Evolutionary conservation across 2,888 invertebrate species (phyloP).

Genomic region (Dyspetes luteomarginatus): DNA sequence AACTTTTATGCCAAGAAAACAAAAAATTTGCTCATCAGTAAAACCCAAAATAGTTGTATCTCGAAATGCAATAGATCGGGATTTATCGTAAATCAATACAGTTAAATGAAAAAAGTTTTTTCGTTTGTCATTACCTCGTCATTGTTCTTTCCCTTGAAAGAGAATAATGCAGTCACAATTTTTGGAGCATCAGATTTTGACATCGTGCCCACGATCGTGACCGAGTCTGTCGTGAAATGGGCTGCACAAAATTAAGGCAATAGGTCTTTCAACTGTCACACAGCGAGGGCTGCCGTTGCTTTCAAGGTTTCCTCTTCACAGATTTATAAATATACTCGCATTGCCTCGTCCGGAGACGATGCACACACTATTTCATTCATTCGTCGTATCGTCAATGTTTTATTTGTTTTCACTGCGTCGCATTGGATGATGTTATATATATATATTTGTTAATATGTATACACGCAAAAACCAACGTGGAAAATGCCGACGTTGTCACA

Average conservation of each 20-base stretch:
- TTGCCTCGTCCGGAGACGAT: conserved; percentile 50
- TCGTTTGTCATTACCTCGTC: conserved; percentile 90
- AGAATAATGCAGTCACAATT: conserved; percentile 95
- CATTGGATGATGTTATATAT: background rate
- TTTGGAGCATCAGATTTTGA: conserved; percentile 79
- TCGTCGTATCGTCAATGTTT: conserved; percentile 5
- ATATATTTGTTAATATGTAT: background rate
- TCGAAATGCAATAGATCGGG: too few species aligned
- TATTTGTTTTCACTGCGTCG: background rate
- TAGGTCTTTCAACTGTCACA: conserved; percentile 51
- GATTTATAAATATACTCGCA: conserved; percentile 62
- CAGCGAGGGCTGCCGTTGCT: conserved; percentile 33
- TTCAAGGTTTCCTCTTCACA: conserved; percentile 62
- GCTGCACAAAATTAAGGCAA: conserved; percentile 15
- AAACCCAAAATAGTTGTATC: conserved; percentile 2
- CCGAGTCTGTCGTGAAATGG: conserved; percentile 47
- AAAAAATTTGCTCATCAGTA: conserved; percentile 46
- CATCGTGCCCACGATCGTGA: conserved; percentile 70
- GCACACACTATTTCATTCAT: conserved; percentile 58
- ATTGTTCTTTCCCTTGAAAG: conserved; percentile 98
- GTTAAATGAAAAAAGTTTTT: conserved; percentile 50
- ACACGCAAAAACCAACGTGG: too few species aligned
- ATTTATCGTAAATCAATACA: conserved; percentile 33
- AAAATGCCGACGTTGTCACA: conserved; percentile 14
- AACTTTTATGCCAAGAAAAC: conserved; percentile 85